Conservation (phyloP, 1,140 invertebrate species). For the Macrotrachela quadricornifera region DNA sequence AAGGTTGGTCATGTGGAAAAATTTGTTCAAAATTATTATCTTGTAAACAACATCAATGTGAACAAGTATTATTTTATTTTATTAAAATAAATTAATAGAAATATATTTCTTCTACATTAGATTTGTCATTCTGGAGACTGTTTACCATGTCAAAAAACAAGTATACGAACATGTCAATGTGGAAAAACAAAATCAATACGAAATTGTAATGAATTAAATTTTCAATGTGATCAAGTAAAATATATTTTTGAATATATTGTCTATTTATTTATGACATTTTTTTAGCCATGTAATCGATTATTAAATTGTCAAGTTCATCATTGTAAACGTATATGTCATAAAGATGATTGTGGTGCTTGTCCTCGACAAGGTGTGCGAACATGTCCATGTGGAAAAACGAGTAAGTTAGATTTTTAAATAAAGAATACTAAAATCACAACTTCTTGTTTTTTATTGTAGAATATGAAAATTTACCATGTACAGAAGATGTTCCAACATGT, state of each 20-base stretch:
- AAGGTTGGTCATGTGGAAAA: constrained; percentile 38
- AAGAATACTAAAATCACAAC: neutral
- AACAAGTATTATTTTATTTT: neutral
- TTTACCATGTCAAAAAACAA: constrained; percentile 46
- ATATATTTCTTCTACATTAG: no score
- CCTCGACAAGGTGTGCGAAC: constrained; percentile 26
- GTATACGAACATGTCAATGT: constrained; percentile 48
- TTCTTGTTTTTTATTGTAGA: neutral
- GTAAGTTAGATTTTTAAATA: constrained; percentile 13
- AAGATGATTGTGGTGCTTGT: constrained; percentile 46
- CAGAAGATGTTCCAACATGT: constrained; percentile 49
- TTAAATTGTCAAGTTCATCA: constrained; percentile 53
- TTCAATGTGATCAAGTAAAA: constrained; percentile 41
- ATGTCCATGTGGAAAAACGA: constrained; percentile 29
- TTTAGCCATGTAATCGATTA: constrained; percentile 44
- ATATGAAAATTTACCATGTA: constrained; percentile 26
- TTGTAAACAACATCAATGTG: neutral
- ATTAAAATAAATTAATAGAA: no score
- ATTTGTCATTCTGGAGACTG: constrained; percentile 37
- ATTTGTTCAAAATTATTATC: neutral
- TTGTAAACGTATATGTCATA: constrained; percentile 55
- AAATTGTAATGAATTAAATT: constrained; percentile 44
- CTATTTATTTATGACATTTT: constrained; percentile 11
- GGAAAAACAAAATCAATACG: constrained; percentile 35
- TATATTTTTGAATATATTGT: constrained; percentile 26